Base-by-base conservation (phyloP, 2,797 vertebrate genomes). In the Takifugu rubripes region DNA sequence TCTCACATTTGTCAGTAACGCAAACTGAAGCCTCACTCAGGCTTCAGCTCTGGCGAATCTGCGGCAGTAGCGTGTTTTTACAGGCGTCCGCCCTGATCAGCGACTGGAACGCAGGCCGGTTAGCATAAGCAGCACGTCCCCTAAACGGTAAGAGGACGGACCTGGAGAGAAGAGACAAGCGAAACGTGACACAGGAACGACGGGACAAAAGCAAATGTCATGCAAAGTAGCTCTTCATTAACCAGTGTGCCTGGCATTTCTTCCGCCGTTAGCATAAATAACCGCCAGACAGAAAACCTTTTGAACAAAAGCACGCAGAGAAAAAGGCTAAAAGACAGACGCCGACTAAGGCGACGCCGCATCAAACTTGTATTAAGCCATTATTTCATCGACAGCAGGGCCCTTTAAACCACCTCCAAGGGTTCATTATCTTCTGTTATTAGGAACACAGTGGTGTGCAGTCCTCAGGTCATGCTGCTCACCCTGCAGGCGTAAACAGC, bases 341-440 rank as follows among this genome's bases (percentile, higher is more conserved):
- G 49, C 62, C 54, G 55, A 64, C 50, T 29, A 10, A 68, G 72
- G 61, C 25, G 17, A 61, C 66, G 6, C 59, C 52, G 70, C 70
- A 45, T 75, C 68, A 81, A 75, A 75, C 62, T 54, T 55, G 70
- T 72, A 91, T 90, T 79, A 78, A 77, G 73, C 61, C 55, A 77
- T 82, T 79, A 79, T 83, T 85, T 72, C 79, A 73, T 54, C 67
- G 76, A 80, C 87, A 87, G 82, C 75, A 45, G 71, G 61, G 45
- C 21, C 54, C 68, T 74, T 36, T 50, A 3, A 44, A 44, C 74
- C 71, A 70, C 64, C 70, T 50, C 65, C 50, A 54, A 57, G 44
- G 69, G 80, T 74, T 79, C 83, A 86, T 86, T 88, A 85, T 86
- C 67, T 66, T 31, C 64, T 61, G 66, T 74, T 67, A 85, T 89